A percentile compares a stretch with the other conserved stretches of the same genome.
These are phyloP conservation scores for Deladenus siricidicola DNA, from an alignment of 2,888 invertebrate species.

Conservation along the genomic window DNA sequence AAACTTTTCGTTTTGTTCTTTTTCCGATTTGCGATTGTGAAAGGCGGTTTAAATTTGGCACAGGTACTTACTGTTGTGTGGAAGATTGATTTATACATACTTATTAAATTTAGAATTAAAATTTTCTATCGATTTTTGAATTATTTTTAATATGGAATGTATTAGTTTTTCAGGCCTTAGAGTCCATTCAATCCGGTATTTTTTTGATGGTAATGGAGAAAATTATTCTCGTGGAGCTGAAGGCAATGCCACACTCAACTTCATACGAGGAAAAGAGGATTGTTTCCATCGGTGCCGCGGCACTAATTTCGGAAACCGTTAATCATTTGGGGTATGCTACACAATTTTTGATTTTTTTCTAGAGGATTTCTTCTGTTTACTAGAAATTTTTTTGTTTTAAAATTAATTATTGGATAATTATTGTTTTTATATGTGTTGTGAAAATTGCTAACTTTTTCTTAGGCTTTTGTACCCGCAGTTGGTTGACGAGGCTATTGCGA, in stretches of 20 bases:
- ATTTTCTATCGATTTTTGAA: too few species aligned
- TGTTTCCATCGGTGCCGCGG: conserved; percentile 79
- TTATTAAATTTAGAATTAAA: too few species aligned
- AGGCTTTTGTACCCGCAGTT: conserved; percentile 11
- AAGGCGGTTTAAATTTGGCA: conserved; percentile 69
- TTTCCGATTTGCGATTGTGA: conserved; percentile 73
- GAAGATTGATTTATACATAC: too few species aligned
- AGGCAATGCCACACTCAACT: conserved; percentile 75
- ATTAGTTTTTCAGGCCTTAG: conserved; percentile 29
- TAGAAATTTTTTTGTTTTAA: too few species aligned
- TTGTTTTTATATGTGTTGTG: background rate
- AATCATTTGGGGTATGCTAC: conserved; percentile 9
- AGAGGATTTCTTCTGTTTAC: background rate
- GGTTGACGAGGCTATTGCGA: conserved; percentile 12
- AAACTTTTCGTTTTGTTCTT: conserved; percentile 81
- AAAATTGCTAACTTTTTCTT: background rate
- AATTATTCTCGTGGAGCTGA: conserved; percentile 59
- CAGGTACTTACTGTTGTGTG: conserved; percentile 71
- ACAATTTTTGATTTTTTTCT: background rate
- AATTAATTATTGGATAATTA: too few species aligned
- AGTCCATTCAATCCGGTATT: conserved; percentile 63
- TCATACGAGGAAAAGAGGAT: conserved; percentile 78
- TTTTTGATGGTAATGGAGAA: conserved; percentile 91
- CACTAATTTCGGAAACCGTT: conserved; percentile 67
- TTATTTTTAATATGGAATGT: background rate